phyloP scores from a whole-genome alignment of 2,888 invertebrate species.

The Apamea epomidion region DNA sequence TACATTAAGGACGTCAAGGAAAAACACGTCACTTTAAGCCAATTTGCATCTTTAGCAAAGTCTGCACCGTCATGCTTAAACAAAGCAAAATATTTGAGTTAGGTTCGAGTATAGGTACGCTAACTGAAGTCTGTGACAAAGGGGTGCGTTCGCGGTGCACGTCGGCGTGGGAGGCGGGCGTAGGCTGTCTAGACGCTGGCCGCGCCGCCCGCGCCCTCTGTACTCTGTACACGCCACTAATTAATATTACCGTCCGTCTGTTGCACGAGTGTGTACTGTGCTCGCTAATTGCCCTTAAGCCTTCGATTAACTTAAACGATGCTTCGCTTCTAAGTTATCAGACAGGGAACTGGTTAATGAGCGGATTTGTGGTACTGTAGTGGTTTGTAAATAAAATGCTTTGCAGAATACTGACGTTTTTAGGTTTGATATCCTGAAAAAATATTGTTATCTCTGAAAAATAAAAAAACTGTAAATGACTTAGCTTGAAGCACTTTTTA shows the following conservation, averaged over 20 bases:
- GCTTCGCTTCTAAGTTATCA: constrained; percentile 42
- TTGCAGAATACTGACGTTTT: background rate
- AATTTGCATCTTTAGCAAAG: constrained; percentile 31
- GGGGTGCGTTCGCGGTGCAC: constrained; percentile 67
- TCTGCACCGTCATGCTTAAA: constrained; percentile 32
- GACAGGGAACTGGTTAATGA: constrained; percentile 36
- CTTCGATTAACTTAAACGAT: constrained; percentile 62
- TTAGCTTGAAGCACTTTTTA: background rate
- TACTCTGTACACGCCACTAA: constrained; percentile 73
- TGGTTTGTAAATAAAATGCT: background rate
- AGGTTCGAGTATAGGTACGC: constrained; percentile 46
- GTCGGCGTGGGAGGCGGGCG: constrained; percentile 62
- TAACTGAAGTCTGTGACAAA: constrained; percentile 61
- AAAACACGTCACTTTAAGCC: constrained; percentile 7
- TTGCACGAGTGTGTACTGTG: constrained; percentile 63
- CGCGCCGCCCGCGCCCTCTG: constrained; percentile 69
- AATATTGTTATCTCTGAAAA: background rate
- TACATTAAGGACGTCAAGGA: background rate
- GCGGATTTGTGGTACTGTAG: background rate
- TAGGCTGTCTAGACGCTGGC: constrained; percentile 80
- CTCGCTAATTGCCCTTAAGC: constrained; percentile 65
- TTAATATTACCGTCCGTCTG: constrained; percentile 77
- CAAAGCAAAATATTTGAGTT: constrained; percentile 44
- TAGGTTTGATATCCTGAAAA: background rate
- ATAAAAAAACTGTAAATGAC: background rate